Base-by-base conservation (phyloP, 2,797 vertebrate species). In the Urocyon cinereoargenteus region DNA sequence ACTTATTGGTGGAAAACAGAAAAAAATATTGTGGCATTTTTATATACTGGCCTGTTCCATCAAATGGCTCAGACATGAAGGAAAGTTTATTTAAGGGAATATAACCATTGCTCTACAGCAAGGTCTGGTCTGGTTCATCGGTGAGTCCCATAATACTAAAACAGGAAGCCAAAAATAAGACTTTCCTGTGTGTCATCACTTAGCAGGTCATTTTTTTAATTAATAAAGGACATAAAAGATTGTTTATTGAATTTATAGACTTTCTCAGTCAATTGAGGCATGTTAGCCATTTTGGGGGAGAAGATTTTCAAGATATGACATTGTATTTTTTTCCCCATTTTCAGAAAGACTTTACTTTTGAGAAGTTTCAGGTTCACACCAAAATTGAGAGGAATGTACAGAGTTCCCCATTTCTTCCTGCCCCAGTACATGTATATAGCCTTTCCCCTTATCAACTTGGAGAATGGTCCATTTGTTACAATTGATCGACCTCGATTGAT, bases 391-490 rank as follows among this genome's bases (percentile, higher is more conserved):
- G 34, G 8, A 62, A 64, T 28, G 6, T 57, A 31, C 1, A 4
- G 6, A 21, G 11, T 64, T 64, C 24, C 3, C n/a, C 21, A 2
- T 31, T 6, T 34, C 10, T 2, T 12, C 18, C 28, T 51, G 2
- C 3, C 14, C 5, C 3, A 5, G 10, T 7, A 85, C 7, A 26
- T 1, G 3, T 21, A 57, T 21, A 57, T 55, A 73, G 2, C 3
- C 21, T 53, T 4, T 24, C 28, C 18, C 59, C 57, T 72, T 36
- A 22, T 62, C 15, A 53, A 51, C 49, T 26, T 84, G 36, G 9
- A 45, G 9, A 61, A 3, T 8, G 36, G 3, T 59, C 45, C 18
- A 13, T 70, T 34, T 93, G 18, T 61, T 61, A 82, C 10, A 53
- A 10, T 7, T 22, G 6, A 36, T 66, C 59, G 90, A 36, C 8